Percentiles rank a stretch among this genome's conserved stretches.
These are phyloP conservation scores for Hormaphis cornu DNA, from an alignment of 1,140 invertebrate species.

Conservation along the genomic window DNA sequence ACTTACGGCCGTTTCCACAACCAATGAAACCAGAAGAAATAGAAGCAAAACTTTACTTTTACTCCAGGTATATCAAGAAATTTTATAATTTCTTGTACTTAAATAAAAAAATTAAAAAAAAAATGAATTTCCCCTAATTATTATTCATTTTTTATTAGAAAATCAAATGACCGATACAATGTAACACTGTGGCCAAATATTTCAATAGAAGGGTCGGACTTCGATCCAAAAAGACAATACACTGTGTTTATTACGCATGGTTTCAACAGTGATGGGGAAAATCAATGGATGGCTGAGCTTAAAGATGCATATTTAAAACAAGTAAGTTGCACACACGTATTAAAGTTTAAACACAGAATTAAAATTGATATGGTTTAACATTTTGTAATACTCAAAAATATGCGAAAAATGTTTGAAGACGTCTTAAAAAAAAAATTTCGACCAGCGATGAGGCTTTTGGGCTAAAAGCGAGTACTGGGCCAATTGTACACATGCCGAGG, in stretches of 20 bases:
- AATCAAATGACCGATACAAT: conserved; percentile 14
- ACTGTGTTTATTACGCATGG: conserved; percentile 40
- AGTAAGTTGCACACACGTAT: conserved; percentile 34
- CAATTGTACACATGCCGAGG: too few species aligned
- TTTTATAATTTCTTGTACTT: neutral
- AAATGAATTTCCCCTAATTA: neutral
- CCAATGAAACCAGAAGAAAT: conserved; percentile 37
- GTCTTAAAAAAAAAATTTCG: too few species aligned
- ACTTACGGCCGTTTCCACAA: conserved; percentile 38
- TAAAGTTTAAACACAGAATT: neutral
- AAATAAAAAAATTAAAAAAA: neutral
- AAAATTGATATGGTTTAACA: too few species aligned
- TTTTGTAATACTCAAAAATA: too few species aligned
- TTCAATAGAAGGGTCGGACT: conserved; percentile 34
- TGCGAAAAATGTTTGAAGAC: too few species aligned
- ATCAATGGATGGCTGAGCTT: conserved; percentile 37
- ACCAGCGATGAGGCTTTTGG: too few species aligned
- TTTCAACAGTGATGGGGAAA: conserved; percentile 36
- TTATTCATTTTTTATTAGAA: conserved; percentile 24
- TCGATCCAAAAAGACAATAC: conserved; percentile 28
- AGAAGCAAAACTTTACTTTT: conserved; percentile 35
- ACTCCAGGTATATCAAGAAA: conserved; percentile 36
- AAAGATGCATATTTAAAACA: conserved; percentile 38
- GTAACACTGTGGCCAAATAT: conserved; percentile 37
- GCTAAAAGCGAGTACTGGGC: too few species aligned